Evolutionary conservation across 2,113 vertebrate genomes (phyloP).

Genomic region (Helogale parvula): DNA sequence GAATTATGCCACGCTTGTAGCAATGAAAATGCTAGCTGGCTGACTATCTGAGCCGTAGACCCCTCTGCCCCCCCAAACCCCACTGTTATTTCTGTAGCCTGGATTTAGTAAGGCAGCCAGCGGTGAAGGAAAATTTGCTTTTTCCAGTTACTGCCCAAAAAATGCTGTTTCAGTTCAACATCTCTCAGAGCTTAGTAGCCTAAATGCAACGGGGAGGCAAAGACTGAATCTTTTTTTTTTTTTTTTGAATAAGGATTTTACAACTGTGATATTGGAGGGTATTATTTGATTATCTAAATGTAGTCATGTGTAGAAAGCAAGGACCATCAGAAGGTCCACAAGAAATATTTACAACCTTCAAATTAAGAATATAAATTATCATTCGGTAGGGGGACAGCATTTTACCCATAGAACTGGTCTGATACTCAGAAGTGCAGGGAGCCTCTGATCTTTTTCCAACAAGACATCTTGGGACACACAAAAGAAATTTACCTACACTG

Average conservation of each 20-base stretch:
- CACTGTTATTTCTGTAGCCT: neutral
- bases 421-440: neutral
- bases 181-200: neutral
- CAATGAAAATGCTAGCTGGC: neutral
- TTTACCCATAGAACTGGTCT: neutral
- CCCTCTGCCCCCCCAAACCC: neutral
- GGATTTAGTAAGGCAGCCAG: conserved; percentile 8
- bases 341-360: neutral
- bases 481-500: neutral
- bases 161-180: conserved; percentile 25
- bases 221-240: neutral
- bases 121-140: conserved; percentile 33
- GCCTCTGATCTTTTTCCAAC: neutral
- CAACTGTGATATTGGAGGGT: neutral
- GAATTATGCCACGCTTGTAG: neutral
- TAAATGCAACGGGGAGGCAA: conserved; percentile 34
- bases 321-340: neutral
- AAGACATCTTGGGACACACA: neutral
- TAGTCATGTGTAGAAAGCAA: conserved; percentile 33
- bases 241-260: conserved; percentile 19
- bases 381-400: neutral
- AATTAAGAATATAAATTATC: conserved; percentile 5
- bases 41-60: neutral
- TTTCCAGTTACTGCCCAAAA: neutral
- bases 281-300: neutral